A percentile compares a stretch with the other conserved stretches of the same genome.
Evolutionary conservation across 2,888 invertebrate genomes (phyloP).

Genomic region (Nemapogon koenigi): DNA sequence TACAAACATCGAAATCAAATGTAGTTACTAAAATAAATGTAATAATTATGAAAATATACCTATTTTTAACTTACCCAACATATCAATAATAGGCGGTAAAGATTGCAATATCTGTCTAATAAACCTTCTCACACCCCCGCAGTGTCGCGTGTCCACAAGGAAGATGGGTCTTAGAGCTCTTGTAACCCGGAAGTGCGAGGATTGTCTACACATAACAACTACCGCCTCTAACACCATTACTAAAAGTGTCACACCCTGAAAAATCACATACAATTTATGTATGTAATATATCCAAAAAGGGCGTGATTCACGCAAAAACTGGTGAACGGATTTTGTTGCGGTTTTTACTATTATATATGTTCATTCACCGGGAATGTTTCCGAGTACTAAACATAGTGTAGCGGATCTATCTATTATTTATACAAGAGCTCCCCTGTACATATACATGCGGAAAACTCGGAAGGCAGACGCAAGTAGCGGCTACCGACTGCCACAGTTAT

Average conservation of each 20-base stretch:
- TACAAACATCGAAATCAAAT: no score
- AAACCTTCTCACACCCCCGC: constrained; percentile 78
- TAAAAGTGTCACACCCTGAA: constrained; percentile 73
- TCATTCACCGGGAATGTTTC: no score
- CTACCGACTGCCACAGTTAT: no score
- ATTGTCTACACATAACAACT: constrained; percentile 79
- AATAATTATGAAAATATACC: not conserved
- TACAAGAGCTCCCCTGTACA: no score
- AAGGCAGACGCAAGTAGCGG: no score
- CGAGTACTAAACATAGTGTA: no score
- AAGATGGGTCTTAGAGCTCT: constrained; percentile 87
- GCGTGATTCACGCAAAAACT: no score
- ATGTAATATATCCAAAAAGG: no score
- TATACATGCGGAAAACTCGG: no score
- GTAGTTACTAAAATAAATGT: not conserved
- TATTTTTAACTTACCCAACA: constrained; percentile 66
- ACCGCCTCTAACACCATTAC: constrained; percentile 87
- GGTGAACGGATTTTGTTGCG: no score
- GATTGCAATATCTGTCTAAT: constrained; percentile 85
- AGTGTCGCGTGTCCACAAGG: constrained; percentile 84
- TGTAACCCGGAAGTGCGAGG: constrained; percentile 87
- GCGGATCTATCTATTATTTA: no score
- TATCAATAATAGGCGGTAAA: constrained; percentile 86
- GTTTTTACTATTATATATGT: no score
- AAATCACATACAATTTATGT: constrained; percentile 16